A percentile compares a stretch with the other conserved stretches of the same genome.
These are phyloP conservation scores for Muraenolepis orangiensis DNA, from an alignment of 2,797 vertebrate genomes.

Conservation along the genomic window DNA sequence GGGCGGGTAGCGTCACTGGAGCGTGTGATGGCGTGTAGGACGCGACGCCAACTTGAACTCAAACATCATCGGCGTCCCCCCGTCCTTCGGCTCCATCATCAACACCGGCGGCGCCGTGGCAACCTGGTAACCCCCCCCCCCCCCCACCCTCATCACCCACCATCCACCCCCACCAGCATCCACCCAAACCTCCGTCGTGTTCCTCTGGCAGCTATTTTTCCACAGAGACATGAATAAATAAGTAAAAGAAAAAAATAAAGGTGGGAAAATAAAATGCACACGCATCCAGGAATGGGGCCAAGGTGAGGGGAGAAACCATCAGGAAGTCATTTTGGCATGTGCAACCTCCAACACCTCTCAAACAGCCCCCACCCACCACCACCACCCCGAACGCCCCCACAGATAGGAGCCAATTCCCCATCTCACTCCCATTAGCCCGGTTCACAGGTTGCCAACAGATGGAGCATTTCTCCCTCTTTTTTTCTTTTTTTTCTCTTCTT, in stretches of 20 bases:
- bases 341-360: not conserved
- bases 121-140: conserved; percentile 52
- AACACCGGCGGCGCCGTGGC: not conserved
- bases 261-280: conserved; percentile 42
- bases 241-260: no score
- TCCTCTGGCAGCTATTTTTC: conserved; percentile 55
- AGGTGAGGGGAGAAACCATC: conserved; percentile 68
- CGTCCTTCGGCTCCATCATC: not conserved
- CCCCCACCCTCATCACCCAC: not conserved
- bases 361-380: not conserved
- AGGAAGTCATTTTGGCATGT: conserved; percentile 64
- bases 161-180: not conserved
- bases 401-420: conserved; percentile 63
- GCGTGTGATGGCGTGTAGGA: not conserved
- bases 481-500: conserved; percentile 40
- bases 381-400: conserved; percentile 52
- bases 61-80: not conserved
- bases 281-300: conserved; percentile 58
- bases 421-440: conserved; percentile 70
- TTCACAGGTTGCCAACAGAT: conserved; percentile 57
- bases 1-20: not conserved
- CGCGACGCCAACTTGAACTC: not conserved
- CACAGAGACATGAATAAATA: conserved; percentile 4
- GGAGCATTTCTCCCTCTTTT: conserved; percentile 20
- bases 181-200: conserved; percentile 3